A percentile compares a stretch with the other conserved stretches of the same genome.
phyloP scores from a whole-genome alignment of 2,888 invertebrate genomes.

The Nemoura dubitans region DNA sequence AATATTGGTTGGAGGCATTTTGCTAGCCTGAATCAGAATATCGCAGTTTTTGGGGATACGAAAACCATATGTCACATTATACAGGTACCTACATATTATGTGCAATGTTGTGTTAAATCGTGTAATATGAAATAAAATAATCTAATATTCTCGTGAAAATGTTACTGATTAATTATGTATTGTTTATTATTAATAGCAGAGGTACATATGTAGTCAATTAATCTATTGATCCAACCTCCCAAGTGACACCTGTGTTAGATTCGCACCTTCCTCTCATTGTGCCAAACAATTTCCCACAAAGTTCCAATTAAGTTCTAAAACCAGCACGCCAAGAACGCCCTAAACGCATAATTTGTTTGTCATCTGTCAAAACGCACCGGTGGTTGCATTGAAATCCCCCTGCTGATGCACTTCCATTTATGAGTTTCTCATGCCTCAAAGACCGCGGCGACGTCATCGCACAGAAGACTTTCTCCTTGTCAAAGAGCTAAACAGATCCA shows the following conservation, averaged over 20 bases:
- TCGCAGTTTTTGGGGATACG: too few species aligned
- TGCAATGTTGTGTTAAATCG: too few species aligned
- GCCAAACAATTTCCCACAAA: not conserved
- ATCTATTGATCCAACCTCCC: too few species aligned
- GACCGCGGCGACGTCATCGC: not conserved
- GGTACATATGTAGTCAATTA: too few species aligned
- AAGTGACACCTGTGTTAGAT: not conserved
- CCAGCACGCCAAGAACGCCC: not conserved
- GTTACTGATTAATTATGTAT: too few species aligned
- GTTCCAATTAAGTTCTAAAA: not conserved
- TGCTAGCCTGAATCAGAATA: too few species aligned
- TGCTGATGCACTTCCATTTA: not conserved
- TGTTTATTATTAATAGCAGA: too few species aligned
- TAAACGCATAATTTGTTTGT: not conserved
- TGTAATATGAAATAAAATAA: too few species aligned
- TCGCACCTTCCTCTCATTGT: not conserved
- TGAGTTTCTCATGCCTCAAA: not conserved
- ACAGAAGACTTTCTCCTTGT: not conserved
- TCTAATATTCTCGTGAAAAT: too few species aligned
- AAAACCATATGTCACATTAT: too few species aligned
- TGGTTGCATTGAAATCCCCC: not conserved
- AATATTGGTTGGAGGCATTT: not conserved
- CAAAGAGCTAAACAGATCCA: not conserved
- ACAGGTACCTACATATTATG: too few species aligned
- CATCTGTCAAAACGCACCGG: not conserved